Conservation (phyloP, 2,113 vertebrate genomes). For the Gavia stellata region DNA sequence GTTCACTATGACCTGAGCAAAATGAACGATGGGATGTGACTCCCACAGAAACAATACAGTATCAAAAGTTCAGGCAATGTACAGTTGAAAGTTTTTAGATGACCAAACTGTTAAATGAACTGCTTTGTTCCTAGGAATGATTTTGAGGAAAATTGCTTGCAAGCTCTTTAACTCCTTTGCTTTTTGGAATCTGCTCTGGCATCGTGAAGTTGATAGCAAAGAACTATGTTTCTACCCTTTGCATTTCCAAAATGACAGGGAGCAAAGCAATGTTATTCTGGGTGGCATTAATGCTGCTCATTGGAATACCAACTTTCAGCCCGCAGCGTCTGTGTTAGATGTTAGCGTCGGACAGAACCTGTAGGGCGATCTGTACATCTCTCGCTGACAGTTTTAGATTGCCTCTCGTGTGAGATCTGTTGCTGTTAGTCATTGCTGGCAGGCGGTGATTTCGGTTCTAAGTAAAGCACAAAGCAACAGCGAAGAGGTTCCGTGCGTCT, state of each 20-base stretch:
- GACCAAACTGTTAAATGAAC: neutral
- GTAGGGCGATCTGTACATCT: neutral
- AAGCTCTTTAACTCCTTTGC: neutral
- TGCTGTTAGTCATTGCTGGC: neutral
- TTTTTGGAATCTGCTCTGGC: neutral
- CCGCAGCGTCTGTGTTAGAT: neutral
- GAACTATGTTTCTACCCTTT: neutral
- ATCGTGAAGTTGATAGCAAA: neutral
- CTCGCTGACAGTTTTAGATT: neutral
- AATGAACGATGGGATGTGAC: neutral
- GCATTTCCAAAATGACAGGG: neutral
- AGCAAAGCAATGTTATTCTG: neutral
- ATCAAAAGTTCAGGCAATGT: neutral
- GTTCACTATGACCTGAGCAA: neutral
- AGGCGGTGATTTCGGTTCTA: neutral
- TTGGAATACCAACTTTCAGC: neutral
- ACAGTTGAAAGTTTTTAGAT: neutral
- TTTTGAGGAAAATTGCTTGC: neutral
- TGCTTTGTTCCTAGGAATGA: neutral
- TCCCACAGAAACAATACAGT: neutral
- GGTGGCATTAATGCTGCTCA: neutral
- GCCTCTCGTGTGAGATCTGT: rapidly evolving
- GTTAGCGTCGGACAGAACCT: neutral
- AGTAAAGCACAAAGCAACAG: neutral
- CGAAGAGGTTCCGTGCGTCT: neutral